phyloP scores from a whole-genome alignment of 2,888 invertebrate genomes.

The Plutella xylostella region DNA sequence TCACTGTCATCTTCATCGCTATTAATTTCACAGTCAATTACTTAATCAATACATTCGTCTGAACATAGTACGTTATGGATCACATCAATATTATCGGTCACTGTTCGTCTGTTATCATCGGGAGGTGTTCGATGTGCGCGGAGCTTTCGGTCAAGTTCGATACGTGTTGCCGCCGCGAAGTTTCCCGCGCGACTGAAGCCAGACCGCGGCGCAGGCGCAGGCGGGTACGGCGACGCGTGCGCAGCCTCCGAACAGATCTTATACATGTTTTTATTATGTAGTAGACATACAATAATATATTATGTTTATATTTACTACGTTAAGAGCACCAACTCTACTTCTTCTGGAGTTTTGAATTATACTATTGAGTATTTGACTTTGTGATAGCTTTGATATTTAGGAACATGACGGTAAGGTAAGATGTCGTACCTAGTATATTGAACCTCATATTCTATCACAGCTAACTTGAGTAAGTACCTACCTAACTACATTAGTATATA shows the following conservation, averaged over 20 bases:
- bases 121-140: conserved; percentile 46
- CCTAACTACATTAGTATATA: too few relatives aligned
- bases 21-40: conserved; percentile 27
- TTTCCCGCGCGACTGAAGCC: conserved; percentile 53
- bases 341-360: too few relatives aligned
- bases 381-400: too few relatives aligned
- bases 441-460: too few relatives aligned
- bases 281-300: too few relatives aligned
- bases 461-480: too few relatives aligned
- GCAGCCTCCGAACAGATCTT: neutral
- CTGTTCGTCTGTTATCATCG: conserved; percentile 32
- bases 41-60: conserved; percentile 26
- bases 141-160: conserved; percentile 22
- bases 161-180: conserved; percentile 43
- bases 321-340: too few relatives aligned
- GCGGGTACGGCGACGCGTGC: conserved; percentile 20
- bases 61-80: neutral
- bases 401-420: too few relatives aligned
- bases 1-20: conserved; percentile 79
- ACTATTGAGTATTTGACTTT: too few relatives aligned
- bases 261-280: too few relatives aligned
- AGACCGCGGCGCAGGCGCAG: conserved; percentile 27
- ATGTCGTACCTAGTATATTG: too few relatives aligned
- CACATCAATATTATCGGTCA: conserved; percentile 23
- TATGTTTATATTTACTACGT: too few relatives aligned